A percentile compares a stretch with the other conserved stretches of the same genome.
Conservation (phyloP, 2,113 vertebrate genomes). For the Salvelinus namaycush region DNA sequence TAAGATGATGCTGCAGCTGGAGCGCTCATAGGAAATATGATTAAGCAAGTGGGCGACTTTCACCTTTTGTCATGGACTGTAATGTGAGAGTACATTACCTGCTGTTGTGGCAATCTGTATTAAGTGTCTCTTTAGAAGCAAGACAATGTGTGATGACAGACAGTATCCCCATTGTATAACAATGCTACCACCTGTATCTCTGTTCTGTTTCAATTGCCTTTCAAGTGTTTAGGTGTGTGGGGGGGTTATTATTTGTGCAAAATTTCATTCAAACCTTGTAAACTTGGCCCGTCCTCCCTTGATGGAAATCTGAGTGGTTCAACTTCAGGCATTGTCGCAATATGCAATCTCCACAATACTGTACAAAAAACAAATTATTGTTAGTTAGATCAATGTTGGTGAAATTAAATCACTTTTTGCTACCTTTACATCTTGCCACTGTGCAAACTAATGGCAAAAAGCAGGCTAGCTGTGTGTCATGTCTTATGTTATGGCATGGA, state of each 20-base stretch:
- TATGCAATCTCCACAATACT: neutral
- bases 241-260: neutral
- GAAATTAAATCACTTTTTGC: neutral
- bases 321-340: constrained; percentile 54
- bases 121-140: too few relatives aligned
- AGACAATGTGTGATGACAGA: too few relatives aligned
- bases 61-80: too few relatives aligned
- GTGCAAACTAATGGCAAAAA: neutral
- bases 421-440: neutral
- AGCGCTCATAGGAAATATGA: too few relatives aligned
- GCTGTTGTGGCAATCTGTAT: neutral
- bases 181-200: too few relatives aligned
- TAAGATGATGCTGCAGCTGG: too few relatives aligned
- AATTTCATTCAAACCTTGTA: constrained; percentile 54
- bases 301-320: constrained; percentile 64
- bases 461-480: constrained; percentile 38
- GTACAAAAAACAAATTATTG: neutral
- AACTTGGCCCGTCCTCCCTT: constrained; percentile 44
- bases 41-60: too few relatives aligned
- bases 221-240: too few relatives aligned
- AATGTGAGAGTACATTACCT: too few relatives aligned
- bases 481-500: too few relatives aligned
- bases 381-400: neutral
- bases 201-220: too few relatives aligned
- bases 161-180: too few relatives aligned